Evolutionary conservation across 2,113 vertebrate genomes (phyloP), one percentile per base, ranked within the genome.

Genomic region (Galbula dea): DNA sequence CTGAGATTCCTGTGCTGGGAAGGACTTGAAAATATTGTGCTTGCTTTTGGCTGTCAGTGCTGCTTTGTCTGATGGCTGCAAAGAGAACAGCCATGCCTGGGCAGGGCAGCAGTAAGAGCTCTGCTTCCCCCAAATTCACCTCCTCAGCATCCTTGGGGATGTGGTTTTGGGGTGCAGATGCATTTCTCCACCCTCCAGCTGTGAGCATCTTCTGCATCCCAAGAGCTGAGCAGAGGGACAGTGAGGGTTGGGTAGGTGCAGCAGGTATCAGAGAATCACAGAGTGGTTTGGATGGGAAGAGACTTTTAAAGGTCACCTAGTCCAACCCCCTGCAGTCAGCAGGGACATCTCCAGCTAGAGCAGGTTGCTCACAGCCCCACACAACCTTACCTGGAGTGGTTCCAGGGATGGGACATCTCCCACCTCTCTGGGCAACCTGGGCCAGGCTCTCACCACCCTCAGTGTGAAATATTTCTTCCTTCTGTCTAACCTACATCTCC

Each of bases 11-110:
- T 77, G 30, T 1, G 8, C 39, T 29, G 88, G 65, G 73, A 94
- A 93, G 86, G 76, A 15, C 76, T 95, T 93, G 49, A 83, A 96
- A 96, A 95, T 77, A 83, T 12, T 54, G 59, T 7, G 3, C 80
- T 91, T 93, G 92, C 83, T 80, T 83, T 80, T n/a, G 1, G 18
- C 88, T 75, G 66, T 17, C 4, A 3, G 34, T 0, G 7, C 58
- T 94, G 83, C 71, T 54, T 27, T 29, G 41, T 10, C 27, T 17
- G 27, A 15, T 54, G 52, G 65, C 68, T 29, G 63, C 54, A 5
- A 20, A 34, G 51, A 45, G 58, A 2, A 1, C 6, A 5, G 5
- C 0, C 5, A 11, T 16, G 72, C 54, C 49, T 3, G 19, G 19
- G 24, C 27, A 4, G 55, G 5, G 13, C n/a, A 7, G 48, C n/a